phyloP scores from a whole-genome alignment of 2,888 invertebrate genomes.

The Lycia hirtaria region DNA sequence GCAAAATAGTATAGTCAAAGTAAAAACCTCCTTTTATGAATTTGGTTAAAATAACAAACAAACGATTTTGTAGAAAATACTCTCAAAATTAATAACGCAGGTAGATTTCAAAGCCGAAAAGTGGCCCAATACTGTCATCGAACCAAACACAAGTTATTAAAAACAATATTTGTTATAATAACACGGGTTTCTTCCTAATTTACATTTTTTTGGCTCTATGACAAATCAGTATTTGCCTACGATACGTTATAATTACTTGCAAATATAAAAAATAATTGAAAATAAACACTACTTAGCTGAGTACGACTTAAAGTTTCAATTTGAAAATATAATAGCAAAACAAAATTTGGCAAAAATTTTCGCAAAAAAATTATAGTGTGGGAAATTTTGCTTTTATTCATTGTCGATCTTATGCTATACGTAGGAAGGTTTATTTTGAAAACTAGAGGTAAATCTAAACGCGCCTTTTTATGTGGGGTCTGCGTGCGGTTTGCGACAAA shows the following conservation, averaged over 20 bases:
- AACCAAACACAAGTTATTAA: slow-evolving; percentile 58
- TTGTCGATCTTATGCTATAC: background rate
- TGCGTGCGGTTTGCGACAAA: slow-evolving; percentile 70
- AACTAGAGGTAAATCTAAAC: background rate
- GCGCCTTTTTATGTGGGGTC: slow-evolving; percentile 36
- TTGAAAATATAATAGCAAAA: slow-evolving; percentile 2
- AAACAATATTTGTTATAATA: slow-evolving; percentile 60
- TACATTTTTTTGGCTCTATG: slow-evolving; percentile 57
- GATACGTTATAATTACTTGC: slow-evolving; percentile 51
- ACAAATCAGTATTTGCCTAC: slow-evolving; percentile 64
- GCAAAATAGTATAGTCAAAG: too few species aligned
- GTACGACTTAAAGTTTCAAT: background rate
- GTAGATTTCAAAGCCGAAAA: slow-evolving; percentile 34
- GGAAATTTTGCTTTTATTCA: background rate
- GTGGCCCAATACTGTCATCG: slow-evolving; percentile 42
- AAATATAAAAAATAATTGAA: background rate
- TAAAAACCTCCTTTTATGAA: too few species aligned
- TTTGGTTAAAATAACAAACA: too few species aligned
- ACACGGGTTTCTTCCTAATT: slow-evolving; percentile 46
- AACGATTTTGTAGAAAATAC: slow-evolving; percentile 5
- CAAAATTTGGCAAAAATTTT: background rate
- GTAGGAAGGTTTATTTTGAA: slow-evolving; percentile 22
- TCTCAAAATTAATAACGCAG: slow-evolving; percentile 24
- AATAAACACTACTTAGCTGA: background rate
- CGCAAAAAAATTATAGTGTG: background rate